Evolutionary conservation across 2,797 vertebrate species (phyloP).

Genomic region (Acanthiza pusilla): DNA sequence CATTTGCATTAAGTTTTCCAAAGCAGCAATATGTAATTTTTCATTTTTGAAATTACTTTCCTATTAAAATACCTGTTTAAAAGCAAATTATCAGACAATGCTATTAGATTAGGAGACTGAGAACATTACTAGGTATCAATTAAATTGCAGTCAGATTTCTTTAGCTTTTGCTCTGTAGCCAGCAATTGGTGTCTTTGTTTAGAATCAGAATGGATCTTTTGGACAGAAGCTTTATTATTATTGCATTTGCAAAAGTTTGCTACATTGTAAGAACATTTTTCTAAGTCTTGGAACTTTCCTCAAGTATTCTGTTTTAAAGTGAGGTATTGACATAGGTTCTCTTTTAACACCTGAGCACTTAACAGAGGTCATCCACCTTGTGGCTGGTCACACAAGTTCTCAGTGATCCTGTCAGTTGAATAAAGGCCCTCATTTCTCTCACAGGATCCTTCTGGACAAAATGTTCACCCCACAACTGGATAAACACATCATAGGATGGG

Average conservation of each 20-base stretch:
- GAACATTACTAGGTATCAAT: neutral
- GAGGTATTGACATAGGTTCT: rapidly evolving
- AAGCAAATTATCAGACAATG: neutral
- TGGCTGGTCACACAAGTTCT: neutral
- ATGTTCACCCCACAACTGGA: neutral
- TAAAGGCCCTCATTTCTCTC: neutral
- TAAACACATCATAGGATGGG: no score
- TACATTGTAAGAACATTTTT: neutral
- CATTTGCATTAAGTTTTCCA: neutral
- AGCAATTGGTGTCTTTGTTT: neutral
- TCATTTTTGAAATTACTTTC: neutral
- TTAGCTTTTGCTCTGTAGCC: neutral
- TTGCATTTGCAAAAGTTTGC: neutral
- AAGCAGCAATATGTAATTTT: neutral
- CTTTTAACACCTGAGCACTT: neutral
- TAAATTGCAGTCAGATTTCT: neutral
- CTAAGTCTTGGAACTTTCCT: neutral
- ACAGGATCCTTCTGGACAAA: neutral
- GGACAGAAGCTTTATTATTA: neutral
- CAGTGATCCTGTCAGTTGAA: neutral
- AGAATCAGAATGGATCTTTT: neutral
- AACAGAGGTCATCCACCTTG: neutral
- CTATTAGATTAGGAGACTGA: neutral
- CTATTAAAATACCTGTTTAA: neutral
- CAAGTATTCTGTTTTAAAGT: neutral